Base-by-base conservation (phyloP, 2,888 invertebrate genomes). In the Sinopyrophorus schimmeli region DNA sequence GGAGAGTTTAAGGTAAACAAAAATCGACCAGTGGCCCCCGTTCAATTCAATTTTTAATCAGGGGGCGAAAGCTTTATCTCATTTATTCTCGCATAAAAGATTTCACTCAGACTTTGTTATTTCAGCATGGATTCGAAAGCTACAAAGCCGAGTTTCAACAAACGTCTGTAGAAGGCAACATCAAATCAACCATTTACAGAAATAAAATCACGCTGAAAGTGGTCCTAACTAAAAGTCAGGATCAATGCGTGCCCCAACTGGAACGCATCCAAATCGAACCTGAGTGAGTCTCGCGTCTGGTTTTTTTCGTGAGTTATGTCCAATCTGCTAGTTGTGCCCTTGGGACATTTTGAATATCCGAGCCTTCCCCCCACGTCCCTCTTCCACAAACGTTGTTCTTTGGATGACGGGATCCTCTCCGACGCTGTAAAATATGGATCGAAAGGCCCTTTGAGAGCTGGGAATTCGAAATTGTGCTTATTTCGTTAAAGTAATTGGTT, bases 131-230 rank as follows among this genome's bases (percentile, higher is more conserved):
- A 26, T 69, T 66, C 39, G 61, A 64, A 69, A 67, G 58, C 51
- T 81, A 48, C 77, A 79, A 59, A 68, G 79, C 5, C 52, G 65
- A 17, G 68, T 76, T 27, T 74, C 81, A 60, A 78, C 81, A 34
- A 73, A 75, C 62, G 60, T 79, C 58, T 74, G 77, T 20, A 71
- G 81, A 30, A 70, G 75, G 65, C 63, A 76, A 37, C 69, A 78
- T 48, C 65, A 76, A 60, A 58, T 55, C 64, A 4, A 54, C 63
- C 4, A 57, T 69, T 20, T 67, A 69, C 53, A 59, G 53, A 34
- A 69, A 64, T 35, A 57, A 59, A 24, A 62, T 70, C 48, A 65
- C 67, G 35, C 42, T 70, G 9, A 69, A 65, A 52, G 52, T 69
- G 12, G 52, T 58, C 10, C 55, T 67, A n/a, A 38, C 55, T 17